A percentile compares a stretch with the other conserved stretches of the same genome.
These are phyloP conservation scores for Ridgeia piscesae DNA, from an alignment of 1,140 invertebrate genomes.

Conservation along the genomic window DNA sequence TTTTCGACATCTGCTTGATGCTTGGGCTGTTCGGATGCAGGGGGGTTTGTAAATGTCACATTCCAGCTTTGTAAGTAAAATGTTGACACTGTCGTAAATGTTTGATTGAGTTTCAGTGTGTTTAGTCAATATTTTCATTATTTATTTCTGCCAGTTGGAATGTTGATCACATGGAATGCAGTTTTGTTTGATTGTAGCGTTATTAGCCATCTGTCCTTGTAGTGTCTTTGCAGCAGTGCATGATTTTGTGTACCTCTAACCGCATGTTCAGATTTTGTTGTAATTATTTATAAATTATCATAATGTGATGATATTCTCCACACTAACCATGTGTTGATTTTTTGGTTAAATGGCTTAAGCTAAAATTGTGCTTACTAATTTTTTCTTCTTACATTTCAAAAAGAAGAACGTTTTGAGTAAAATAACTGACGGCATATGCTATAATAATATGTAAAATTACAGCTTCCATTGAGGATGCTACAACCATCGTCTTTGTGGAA, in stretches of 20 bases:
- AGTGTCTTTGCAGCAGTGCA: background rate
- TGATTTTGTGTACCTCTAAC: background rate
- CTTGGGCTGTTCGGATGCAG: background rate
- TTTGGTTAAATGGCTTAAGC: background rate
- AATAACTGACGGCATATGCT: background rate
- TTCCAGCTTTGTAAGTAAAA: background rate
- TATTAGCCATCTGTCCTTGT: background rate
- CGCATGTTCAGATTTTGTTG: background rate
- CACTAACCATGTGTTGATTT: background rate
- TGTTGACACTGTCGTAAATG: background rate
- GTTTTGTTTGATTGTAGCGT: background rate
- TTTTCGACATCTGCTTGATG: background rate
- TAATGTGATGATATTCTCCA: background rate
- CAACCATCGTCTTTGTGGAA: background rate
- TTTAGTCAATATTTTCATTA: background rate
- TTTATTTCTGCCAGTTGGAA: background rate
- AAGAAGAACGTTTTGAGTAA: background rate
- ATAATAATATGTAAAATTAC: background rate
- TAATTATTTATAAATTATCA: background rate
- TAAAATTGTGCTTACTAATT: background rate
- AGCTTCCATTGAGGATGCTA: background rate
- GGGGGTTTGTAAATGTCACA: background rate
- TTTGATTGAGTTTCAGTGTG: background rate
- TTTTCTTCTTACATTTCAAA: background rate
- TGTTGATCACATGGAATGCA: background rate